Percentiles rank a stretch among this genome's conserved stretches.
Conservation (phyloP, 2,888 invertebrate species). For the Ophion ellenae region DNA sequence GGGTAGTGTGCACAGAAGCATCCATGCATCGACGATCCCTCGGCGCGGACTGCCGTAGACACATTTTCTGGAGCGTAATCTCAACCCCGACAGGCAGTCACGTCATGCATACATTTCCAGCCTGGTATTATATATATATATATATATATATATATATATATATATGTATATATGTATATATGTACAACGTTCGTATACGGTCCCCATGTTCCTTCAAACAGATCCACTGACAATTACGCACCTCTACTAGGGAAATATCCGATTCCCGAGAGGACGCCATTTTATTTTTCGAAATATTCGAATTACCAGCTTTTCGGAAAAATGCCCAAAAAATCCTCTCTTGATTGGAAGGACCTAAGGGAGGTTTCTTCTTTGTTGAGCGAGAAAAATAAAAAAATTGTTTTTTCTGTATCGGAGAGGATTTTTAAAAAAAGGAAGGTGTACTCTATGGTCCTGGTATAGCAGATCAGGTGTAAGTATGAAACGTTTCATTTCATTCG, state of each 20-base stretch:
- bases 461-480: too few relatives aligned
- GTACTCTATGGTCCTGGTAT: too few relatives aligned
- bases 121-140: neutral
- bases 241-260: neutral
- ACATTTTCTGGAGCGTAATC: conserved; percentile 68
- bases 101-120: conserved; percentile 24
- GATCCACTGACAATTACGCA: neutral
- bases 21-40: conserved; percentile 75
- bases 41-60: conserved; percentile 67
- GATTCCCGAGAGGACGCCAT: neutral
- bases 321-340: too few relatives aligned
- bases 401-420: too few relatives aligned
- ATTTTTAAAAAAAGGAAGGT: too few relatives aligned
- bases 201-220: neutral
- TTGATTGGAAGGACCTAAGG: too few relatives aligned
- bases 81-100: conserved; percentile 21
- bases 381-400: too few relatives aligned
- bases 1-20: conserved; percentile 67
- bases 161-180: too few relatives aligned
- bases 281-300: neutral
- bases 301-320: too few relatives aligned
- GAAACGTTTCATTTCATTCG: too few relatives aligned
- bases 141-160: too few relatives aligned
- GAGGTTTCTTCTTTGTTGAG: too few relatives aligned
- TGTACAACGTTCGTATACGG: neutral